Evolutionary conservation across 2,888 invertebrate species (phyloP), one percentile per base, ranked within the genome.

Genomic region (Eupithecia centaureata): DNA sequence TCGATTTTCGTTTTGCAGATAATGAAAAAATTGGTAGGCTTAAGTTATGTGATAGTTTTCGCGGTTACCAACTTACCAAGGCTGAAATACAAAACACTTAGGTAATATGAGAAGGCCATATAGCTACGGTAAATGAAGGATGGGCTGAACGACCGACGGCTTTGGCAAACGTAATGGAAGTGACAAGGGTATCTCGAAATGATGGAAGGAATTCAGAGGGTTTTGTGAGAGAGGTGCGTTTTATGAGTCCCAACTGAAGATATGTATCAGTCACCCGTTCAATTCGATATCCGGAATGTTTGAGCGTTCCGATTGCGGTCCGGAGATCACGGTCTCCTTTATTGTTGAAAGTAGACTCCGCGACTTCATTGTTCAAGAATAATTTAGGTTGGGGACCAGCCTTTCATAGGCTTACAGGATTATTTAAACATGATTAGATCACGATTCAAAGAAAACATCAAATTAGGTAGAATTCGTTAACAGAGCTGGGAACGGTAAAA

Each of bases 111-210:
- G 87, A 83, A 85, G 84, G 86, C 84, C 80, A 87, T 91, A 91
- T 91, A 90, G 89, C 87, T 90, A 83, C 79, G 76, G 82, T 82
- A 90, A 91, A 91, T 91, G 89, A 90, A 89, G 89, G 88, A 87
- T 85, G 86, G 83, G 75, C 82, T 85, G 82, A 85, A 86, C 84
- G 86, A 83, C 82, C 85, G 81, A 79, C 78, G 84, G 82, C 83
- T 84, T 80, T 80, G 81, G 83, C 83, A 83, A 84, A 82, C 84
- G 89, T 91, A 92, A 92, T 90, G 88, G 88, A 87, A 90, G 86
- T 90, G 91, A 92, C 91, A 91, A 92, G 92, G 92, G 91, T 90
- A 86, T 80, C 85, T 83, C 83, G 82, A 87, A 90, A 91, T 89
- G 89, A 90, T 90, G 82, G 86, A 87, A 89, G 88, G 87, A 91